These are phyloP conservation scores for Todiramphus chloris DNA, from an alignment of 2,113 vertebrate species.

Conservation along the genomic window DNA sequence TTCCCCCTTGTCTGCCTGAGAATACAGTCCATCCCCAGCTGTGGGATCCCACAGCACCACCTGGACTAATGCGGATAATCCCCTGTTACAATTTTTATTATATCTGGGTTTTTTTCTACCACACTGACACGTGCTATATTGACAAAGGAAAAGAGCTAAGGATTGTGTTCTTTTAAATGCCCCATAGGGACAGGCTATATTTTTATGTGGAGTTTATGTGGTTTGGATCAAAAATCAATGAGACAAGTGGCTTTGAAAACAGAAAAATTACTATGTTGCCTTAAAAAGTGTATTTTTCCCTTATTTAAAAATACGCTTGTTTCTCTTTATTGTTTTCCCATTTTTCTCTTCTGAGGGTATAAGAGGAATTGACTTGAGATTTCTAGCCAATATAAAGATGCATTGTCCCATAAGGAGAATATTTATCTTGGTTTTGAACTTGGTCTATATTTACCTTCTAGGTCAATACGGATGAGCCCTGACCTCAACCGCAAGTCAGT, in stretches of 20 bases:
- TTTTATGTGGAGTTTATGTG: constrained; percentile 30
- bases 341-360: background rate
- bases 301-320: background rate
- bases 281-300: constrained; percentile 4
- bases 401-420: background rate
- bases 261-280: constrained; percentile 53
- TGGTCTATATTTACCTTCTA: constrained; percentile 15
- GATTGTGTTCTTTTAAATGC: background rate
- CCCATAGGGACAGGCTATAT: background rate
- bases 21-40: background rate
- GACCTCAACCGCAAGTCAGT: constrained; percentile 2
- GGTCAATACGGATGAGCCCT: constrained; percentile 4
- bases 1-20: background rate
- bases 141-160: background rate
- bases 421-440: background rate
- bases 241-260: constrained; percentile 53
- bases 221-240: constrained; percentile 62
- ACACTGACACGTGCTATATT: background rate
- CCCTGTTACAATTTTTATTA: background rate
- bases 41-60: background rate
- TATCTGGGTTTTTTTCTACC: background rate
- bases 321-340: constrained; percentile 20
- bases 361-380: background rate
- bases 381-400: constrained; percentile 9
- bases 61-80: background rate